phyloP scores from a whole-genome alignment of 37 sponge, comb jelly and placozoan species.

The Chondrosia reniformis region DNA sequence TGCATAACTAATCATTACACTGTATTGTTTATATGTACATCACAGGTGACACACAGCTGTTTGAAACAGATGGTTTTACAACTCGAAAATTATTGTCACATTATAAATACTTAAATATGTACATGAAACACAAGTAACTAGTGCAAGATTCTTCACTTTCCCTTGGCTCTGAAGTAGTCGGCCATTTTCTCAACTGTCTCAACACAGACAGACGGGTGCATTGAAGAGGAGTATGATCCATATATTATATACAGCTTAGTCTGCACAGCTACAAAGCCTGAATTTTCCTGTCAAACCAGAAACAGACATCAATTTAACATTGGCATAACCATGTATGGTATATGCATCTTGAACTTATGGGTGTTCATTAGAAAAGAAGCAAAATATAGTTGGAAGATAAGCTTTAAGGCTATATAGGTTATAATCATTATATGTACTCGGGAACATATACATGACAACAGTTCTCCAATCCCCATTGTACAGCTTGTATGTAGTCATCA shows the following conservation, averaged over 20 bases:
- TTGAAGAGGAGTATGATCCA: constrained; percentile 71
- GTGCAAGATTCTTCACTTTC: constrained; percentile 3
- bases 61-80: no score
- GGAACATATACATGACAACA: no score
- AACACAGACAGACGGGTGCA: constrained; percentile 86
- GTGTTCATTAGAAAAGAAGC: not conserved
- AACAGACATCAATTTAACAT: not conserved
- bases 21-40: no score
- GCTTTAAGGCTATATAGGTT: not conserved
- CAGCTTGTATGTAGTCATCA: no score
- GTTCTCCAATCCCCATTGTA: no score
- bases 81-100: no score
- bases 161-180: constrained; percentile 31
- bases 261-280: constrained; percentile 70
- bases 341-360: no score
- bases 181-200: constrained; percentile 86
- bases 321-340: not conserved
- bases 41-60: no score
- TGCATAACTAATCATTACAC: no score
- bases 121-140: no score
- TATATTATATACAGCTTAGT: constrained; percentile 64
- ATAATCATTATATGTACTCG: no score
- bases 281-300: constrained; percentile 26
- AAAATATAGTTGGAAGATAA: not conserved
- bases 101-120: no score